Base-by-base conservation (phyloP, 2,797 vertebrate genomes). In the Trachops cirrhosus region DNA sequence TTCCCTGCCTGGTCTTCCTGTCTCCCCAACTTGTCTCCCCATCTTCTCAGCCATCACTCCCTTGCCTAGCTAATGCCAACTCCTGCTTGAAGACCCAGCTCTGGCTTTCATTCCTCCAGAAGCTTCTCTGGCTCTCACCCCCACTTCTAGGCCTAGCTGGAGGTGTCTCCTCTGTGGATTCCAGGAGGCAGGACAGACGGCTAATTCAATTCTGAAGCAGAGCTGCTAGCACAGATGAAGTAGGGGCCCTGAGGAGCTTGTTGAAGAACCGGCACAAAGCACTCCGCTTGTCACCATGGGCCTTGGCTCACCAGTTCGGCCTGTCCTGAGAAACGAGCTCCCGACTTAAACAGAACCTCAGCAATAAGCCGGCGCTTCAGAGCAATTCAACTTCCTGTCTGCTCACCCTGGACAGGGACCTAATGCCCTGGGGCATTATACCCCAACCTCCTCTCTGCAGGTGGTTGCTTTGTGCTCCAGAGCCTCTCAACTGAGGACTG, bases 371-470 rank as follows among this genome's bases (percentile, higher is more conserved):
- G 22, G 90, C 73, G 64, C 95, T 75, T 19, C 67, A 46, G 54
- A 88, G 39, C 54, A 8, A 3, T 39, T 21, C 41, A 1, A 12
- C 9, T 22, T n/a, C 5, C 5, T 22, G 44, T 75, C 34, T 37
- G 0, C 22, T 32, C 34, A 14, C 73, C 50, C 84, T 52, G 74
- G 26, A 37, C 12, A 11, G 88, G 48, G 14, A 71, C 24, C 48
- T 9, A n/a, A 37, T 19, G 0, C 59, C 0, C 0, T 15, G 57
- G 19, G 26, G 9, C 32, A 0, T 3, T 12, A 32, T 19, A 37
- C 74, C 68, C 34, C 34, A n/a, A 2, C 46, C 37, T 68, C 2
- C 6, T 44, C 50, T 52, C 5, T 9, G 19, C 21, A 11, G 44
- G 71, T 29, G 3, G 5, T 52, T 22, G 39, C n/a, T 8, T 0